phyloP scores from a whole-genome alignment of 2,797 vertebrate species.

The Kryptolebias ocellatus region DNA sequence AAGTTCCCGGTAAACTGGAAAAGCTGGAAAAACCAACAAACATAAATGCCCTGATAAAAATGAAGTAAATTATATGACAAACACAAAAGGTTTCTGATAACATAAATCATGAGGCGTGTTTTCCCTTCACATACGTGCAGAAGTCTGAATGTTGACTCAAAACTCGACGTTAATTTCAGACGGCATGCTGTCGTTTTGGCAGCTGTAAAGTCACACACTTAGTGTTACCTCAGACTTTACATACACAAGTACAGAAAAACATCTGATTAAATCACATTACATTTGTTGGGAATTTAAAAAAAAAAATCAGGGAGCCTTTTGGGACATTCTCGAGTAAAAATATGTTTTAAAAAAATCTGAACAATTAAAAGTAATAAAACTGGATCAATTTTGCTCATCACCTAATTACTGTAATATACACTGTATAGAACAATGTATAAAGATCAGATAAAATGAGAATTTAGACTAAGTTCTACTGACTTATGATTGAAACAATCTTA shows the following conservation, averaged over 20 bases:
- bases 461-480: not conserved
- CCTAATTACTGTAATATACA: not conserved
- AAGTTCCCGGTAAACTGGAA: constrained; percentile 13
- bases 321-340: not conserved
- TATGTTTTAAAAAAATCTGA: not conserved
- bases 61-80: not conserved
- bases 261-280: not conserved
- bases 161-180: not conserved
- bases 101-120: not conserved
- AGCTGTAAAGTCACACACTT: constrained; percentile 12
- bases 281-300: not conserved
- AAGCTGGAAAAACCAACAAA: not conserved
- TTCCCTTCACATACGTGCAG: constrained; percentile 1
- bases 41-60: constrained; percentile 10
- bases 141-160: not conserved
- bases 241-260: not conserved
- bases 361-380: not conserved
- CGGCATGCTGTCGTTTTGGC: not conserved
- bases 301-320: not conserved
- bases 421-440: not conserved
- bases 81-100: not conserved
- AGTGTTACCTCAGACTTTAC: constrained; percentile 15
- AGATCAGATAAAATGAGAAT: not conserved
- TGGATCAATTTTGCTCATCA: not conserved
- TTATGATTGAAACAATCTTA: not conserved